Conservation (phyloP, 2,888 invertebrate species). For the Seira ritae region DNA sequence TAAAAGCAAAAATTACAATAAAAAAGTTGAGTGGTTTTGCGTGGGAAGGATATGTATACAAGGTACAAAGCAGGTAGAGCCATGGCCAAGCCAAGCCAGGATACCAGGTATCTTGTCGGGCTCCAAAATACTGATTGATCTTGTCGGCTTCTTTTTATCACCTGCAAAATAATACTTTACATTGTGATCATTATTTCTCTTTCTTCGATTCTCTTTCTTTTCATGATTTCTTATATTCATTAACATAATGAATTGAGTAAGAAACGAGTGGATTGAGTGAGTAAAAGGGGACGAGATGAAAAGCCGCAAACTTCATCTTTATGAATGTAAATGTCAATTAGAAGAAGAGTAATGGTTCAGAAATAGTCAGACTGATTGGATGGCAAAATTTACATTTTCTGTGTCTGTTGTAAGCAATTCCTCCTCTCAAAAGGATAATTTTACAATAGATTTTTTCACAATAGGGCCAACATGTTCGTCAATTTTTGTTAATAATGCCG, state of each 20-base stretch:
- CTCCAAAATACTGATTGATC: constrained; percentile 13
- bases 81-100: no score
- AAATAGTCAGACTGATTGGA: constrained; percentile 52
- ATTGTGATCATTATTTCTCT: constrained; percentile 21
- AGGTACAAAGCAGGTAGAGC: no score
- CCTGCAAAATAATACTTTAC: constrained; percentile 32
- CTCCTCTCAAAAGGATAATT: no score
- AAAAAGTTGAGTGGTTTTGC: neutral
- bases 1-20: no score
- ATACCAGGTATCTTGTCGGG: no score
- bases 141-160: constrained; percentile 39
- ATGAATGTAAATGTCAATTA: constrained; percentile 63
- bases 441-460: no score
- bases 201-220: constrained; percentile 20
- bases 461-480: no score
- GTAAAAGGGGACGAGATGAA: constrained; percentile 23
- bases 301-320: constrained; percentile 53
- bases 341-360: constrained; percentile 57
- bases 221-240: constrained; percentile 17
- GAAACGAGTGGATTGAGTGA: constrained; percentile 27
- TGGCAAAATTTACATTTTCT: constrained; percentile 34
- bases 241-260: constrained; percentile 47
- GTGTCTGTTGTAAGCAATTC: no score
- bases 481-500: no score
- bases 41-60: neutral